Evolutionary conservation across 2,113 vertebrate genomes (phyloP).

Genomic region (Brienomyrus longianalis): DNA sequence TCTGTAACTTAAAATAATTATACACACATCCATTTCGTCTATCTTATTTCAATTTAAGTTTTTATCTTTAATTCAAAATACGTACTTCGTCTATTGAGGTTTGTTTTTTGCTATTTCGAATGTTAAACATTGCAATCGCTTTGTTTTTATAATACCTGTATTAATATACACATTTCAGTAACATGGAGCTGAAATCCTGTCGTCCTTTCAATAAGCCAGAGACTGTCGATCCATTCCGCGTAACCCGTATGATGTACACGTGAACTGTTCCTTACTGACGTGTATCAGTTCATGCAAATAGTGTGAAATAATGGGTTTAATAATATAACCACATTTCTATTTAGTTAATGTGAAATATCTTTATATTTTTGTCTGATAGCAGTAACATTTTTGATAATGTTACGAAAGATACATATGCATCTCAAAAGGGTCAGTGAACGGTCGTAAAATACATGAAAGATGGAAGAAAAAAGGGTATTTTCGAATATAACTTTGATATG

Average conservation of each 20-base stretch:
- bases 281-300: neutral
- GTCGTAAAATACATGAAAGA: neutral
- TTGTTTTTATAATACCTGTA: neutral
- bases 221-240: neutral
- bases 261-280: neutral
- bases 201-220: neutral
- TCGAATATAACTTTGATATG: neutral
- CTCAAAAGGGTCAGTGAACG: neutral
- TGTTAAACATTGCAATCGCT: neutral
- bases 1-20: neutral
- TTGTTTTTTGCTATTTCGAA: neutral
- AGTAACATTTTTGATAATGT: neutral
- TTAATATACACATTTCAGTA: neutral
- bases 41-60: neutral
- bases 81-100: neutral
- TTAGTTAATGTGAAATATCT: neutral
- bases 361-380: neutral
- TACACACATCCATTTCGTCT: neutral
- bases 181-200: neutral
- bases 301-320: neutral
- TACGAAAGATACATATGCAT: neutral
- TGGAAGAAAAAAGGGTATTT: neutral
- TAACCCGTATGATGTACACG: neutral
- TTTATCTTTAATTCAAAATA: neutral
- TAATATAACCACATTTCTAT: neutral